Evolutionary conservation across 2,797 vertebrate genomes (phyloP).

Genomic region (Corythornis leucogaster): DNA sequence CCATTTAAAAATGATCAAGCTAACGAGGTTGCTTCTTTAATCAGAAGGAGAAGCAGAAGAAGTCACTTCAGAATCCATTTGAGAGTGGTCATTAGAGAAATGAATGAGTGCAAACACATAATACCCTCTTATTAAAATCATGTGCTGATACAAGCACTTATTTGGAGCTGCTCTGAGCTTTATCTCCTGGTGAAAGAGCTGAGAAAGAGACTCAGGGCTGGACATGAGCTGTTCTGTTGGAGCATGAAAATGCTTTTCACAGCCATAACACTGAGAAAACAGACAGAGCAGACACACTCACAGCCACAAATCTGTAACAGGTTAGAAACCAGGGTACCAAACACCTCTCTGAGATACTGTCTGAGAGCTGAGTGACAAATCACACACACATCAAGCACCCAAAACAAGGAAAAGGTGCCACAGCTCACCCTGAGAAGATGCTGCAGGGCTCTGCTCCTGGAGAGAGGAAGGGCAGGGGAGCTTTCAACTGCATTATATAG

Average conservation of each 20-base stretch:
- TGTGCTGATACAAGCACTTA: neutral
- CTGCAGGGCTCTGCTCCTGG: rapidly evolving
- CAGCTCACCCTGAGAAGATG: neutral
- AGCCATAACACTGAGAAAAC: neutral
- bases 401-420: neutral
- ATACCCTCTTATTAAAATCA: neutral
- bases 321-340: neutral
- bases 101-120: neutral
- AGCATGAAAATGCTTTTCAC: neutral
- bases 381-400: neutral
- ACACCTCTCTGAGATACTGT: neutral
- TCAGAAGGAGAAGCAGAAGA: neutral
- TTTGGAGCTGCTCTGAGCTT: neutral
- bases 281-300: neutral
- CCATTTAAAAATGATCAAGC: neutral
- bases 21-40: neutral
- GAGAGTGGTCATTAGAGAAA: conserved; percentile 7
- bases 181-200: neutral
- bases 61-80: neutral
- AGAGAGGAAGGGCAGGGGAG: rapidly evolving
- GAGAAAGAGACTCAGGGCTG: neutral
- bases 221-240: neutral
- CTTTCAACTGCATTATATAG: neutral
- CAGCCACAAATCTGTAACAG: neutral
- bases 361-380: neutral